Evolutionary conservation across 2,888 invertebrate species (phyloP), one percentile per base, ranked within the genome.

Genomic region (Sacculina carcini): DNA sequence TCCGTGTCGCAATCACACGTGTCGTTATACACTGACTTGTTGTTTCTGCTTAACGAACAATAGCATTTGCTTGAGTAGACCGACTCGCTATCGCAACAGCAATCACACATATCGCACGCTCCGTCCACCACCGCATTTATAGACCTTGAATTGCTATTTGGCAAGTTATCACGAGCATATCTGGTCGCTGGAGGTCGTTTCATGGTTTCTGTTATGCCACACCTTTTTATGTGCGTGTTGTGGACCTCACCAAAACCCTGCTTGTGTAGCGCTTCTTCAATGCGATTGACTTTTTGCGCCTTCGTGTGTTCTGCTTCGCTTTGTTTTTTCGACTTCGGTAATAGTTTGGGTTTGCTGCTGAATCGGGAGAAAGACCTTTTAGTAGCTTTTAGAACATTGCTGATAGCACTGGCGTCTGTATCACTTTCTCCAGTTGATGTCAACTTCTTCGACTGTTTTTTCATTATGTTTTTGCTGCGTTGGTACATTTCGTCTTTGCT

Each of bases 401-500:
- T 53, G 24, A 57, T 57, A 29, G 56, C 56, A 32, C 56, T 56
- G 12, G 52, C 54, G 23, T 56, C 55, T 39, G 52, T 48, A 50
- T 55, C 38, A 44, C 52, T 44, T 52, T 56, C 53, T 38, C 47
- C 48, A 49, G 28, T 34, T 32, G 29, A 16, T 39, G 42, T 24
- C 52, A 52, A 24, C 55, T 38, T 19, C 52, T 57, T 57, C 62
- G 76, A 78, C 59, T 83, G 82, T 51, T 82, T 73, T 54, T 80
- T 73, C 85, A 87, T 86, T 55, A 86, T 86, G 54, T 77, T 77
- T 65, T 86, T 86, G 56, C 85, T 84, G 60, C 84, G 75, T 62
- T 84, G 81, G 62, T 84, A 87, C 55, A 87, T 71, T 66, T 87
- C 86, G 61, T 87, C 86, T 67, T 85, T 84, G n/a, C 85, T 86